Conservation (phyloP, 2,797 vertebrate genomes). For the Diceros bicornis region DNA sequence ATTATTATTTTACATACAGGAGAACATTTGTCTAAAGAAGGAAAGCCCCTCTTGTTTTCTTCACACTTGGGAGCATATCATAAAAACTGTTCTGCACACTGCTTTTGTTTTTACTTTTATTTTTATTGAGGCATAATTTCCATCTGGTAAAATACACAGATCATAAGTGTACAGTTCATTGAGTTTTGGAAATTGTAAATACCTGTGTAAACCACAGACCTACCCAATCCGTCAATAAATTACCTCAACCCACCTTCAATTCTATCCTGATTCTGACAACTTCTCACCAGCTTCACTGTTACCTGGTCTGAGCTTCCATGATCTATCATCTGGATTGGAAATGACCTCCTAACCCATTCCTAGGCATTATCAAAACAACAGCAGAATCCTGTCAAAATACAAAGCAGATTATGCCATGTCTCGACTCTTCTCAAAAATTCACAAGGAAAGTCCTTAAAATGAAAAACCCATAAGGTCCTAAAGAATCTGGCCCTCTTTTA, state of each 20-base stretch:
- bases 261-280: background rate
- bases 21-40: background rate
- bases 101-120: background rate
- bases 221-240: background rate
- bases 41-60: background rate
- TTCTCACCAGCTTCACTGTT: background rate
- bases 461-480: background rate
- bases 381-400: background rate
- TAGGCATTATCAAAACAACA: background rate
- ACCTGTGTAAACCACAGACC: background rate
- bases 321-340: background rate
- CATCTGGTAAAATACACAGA: background rate
- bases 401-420: background rate
- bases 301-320: background rate
- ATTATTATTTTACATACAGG: background rate
- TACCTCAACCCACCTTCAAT: background rate
- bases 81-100: background rate
- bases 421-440: background rate
- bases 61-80: background rate
- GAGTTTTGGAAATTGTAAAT: background rate
- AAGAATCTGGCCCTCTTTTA: background rate
- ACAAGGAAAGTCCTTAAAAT: background rate
- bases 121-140: conserved; percentile 5
- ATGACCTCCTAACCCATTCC: background rate
- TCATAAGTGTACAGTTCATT: background rate